Evolutionary conservation across 2,797 vertebrate genomes (phyloP).

Genomic region (Enteromius paludinosus): DNA sequence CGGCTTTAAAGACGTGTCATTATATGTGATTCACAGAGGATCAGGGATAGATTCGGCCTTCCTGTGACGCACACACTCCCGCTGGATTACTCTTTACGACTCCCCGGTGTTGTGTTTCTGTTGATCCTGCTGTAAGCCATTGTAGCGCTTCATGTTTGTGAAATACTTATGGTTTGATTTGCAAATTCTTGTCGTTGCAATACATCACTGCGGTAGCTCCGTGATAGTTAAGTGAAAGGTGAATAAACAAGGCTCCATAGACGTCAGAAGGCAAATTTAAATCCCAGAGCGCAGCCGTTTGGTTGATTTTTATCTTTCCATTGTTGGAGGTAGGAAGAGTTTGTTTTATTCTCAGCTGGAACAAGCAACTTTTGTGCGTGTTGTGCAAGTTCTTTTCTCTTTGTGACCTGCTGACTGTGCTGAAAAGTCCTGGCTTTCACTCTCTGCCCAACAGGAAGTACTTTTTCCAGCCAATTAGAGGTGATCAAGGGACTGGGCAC

Average conservation of each 20-base stretch:
- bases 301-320: conserved; percentile 1
- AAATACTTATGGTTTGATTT: conserved; percentile 21
- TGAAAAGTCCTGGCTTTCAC: neutral
- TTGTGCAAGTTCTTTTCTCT: conserved; percentile 33
- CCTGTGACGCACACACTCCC: conserved; percentile 42
- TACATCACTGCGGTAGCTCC: neutral
- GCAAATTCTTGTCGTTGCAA: neutral
- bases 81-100: conserved; percentile 28
- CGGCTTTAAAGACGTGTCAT: conserved; percentile 62
- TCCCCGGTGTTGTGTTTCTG: conserved; percentile 19
- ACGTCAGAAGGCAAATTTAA: conserved; percentile 23
- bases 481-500: neutral
- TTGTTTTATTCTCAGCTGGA: conserved; percentile 50
- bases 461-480: conserved; percentile 16
- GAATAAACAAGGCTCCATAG: conserved; percentile 17
- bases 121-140: conserved; percentile 8
- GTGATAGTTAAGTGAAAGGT: conserved; percentile 8
- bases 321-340: conserved; percentile 12
- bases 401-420: conserved; percentile 19
- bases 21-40: conserved; percentile 62
- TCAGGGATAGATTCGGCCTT: conserved; percentile 49
- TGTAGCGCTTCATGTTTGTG: conserved; percentile 20
- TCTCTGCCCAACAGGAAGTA: conserved; percentile 25
- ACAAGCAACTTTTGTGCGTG: conserved; percentile 10
- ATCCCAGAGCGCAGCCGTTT: neutral